Base-by-base conservation (phyloP, 2,113 vertebrate species). In the Oncorhynchus kisutch region DNA sequence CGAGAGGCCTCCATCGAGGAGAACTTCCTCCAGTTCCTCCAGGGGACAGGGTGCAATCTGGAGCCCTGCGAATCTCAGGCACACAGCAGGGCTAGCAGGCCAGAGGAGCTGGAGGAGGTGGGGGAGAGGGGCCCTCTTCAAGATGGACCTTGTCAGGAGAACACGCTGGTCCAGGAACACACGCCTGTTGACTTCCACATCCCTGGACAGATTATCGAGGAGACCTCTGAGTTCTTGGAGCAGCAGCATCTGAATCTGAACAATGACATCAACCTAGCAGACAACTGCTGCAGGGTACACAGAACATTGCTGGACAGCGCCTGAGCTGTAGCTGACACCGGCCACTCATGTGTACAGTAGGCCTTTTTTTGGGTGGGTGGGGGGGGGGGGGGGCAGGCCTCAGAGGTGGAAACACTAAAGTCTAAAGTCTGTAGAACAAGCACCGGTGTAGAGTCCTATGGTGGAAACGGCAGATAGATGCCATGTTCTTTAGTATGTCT, bases 1-100 rank as follows among this genome's bases (percentile, higher is more conserved):
- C 92, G 95, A 0, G 97, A 99, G 85, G 98, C 96, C 70, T 99
- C 98, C 72, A 98, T 99, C 1, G 96, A 99, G 90, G 98, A 99
- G 92, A 99, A 98, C 90, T 99, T 99, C 75, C 84, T 99, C 29
- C 98, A 99, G 93, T 99, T 99, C 89, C 95, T 99, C 13, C 97
- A 98, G 90, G 95, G 97, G 78, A 99, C 97, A 0, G 96, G 94
- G 60, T 96, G 96, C 87, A 91, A 94, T 48, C 67, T 94, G 1
- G 95, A 96, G 81, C 91, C 94, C 72, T 94, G 92, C 72, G 93
- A 92, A 65, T 93, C 93, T 76, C 88, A 16, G 51, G 51, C 51
- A 18, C 51, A 93, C 68, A 91, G 92, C 76, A 87, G 91, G n/a
- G 92, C 90, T 75, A 94, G 93, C 82, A 18, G 16, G 51, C 93